Evolutionary conservation across 2,113 vertebrate species (phyloP), one percentile per base, ranked within the genome.

Genomic region (Microcebus murinus): DNA sequence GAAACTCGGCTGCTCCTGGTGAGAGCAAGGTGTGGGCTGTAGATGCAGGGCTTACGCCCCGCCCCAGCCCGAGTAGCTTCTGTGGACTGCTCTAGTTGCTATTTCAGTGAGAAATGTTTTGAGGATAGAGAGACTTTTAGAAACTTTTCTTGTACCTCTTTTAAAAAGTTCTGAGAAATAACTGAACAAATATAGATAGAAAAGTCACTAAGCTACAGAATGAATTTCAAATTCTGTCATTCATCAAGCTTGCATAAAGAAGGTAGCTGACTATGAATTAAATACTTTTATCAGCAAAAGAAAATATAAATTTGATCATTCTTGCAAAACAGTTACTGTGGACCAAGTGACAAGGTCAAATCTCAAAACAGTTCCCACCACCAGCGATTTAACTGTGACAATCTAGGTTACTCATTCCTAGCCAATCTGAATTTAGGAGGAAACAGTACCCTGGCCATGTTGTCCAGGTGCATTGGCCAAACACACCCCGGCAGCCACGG

Each of bases 191-290:
- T 61, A n/a, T 0, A 80, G 13, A 17, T 70, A 48, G 55, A 59
- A 95, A 90, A 48, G 48, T 82, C 52, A 77, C n/a, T 74, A 52
- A 84, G 61, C 50, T 76, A 50, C 39, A 70, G 48, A 67, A 94
- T 6, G 55, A 67, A 94, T 6, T 91, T 80, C 7, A 8, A 68
- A 65, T 92, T 86, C 31, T 85, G 29, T 82, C 20, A 29, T 45
- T 90, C 14, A 31, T 73, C n/a, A 81, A 63, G 34, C 34, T 84
- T 68, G n/a, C 63, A 23, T 71, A 29, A 76, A 59, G 61, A 57
- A 27, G 63, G 23, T 50, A 17, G n/a, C 67, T 80, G 21, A 12
- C 50, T 68, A 4, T 45, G 36, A 77, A n/a, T 23, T 91, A 76
- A 71, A 31, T 36, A 11, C 61, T 87, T 59, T 39, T 61, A 80